These are phyloP conservation scores for Crocallis elinguaria DNA, from an alignment of 2,888 invertebrate species.

Conservation along the genomic window DNA sequence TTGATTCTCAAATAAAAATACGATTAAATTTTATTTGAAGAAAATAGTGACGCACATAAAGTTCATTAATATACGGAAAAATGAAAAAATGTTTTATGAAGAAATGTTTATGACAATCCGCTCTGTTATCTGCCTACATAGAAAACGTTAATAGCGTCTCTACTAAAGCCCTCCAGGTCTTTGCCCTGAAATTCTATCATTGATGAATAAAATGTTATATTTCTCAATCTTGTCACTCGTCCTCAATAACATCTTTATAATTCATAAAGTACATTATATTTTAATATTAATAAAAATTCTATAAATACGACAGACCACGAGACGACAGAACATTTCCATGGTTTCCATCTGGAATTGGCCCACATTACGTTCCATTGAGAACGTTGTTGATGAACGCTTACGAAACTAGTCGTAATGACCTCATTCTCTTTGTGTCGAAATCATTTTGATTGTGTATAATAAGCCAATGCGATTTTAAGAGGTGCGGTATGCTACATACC, in stretches of 20 bases:
- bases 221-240: constrained; percentile 6
- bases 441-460: constrained; percentile 7
- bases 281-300: constrained; percentile 10
- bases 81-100: constrained; percentile 57
- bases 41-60: constrained; percentile 51
- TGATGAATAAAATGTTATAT: constrained; percentile 10
- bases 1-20: constrained; percentile 36
- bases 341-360: constrained; percentile 30
- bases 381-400: constrained; percentile 25
- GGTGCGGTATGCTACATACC: constrained; percentile 9
- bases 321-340: constrained; percentile 36
- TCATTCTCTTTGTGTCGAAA: constrained; percentile 16
- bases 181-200: constrained; percentile 20
- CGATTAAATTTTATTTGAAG: constrained; percentile 57
- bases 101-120: constrained; percentile 57
- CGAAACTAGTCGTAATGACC: constrained; percentile 17
- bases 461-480: constrained; percentile 1
- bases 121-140: constrained; percentile 45
- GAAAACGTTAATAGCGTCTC: constrained; percentile 18
- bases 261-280: constrained; percentile 26
- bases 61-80: constrained; percentile 47
- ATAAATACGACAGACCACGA: constrained; percentile 31
- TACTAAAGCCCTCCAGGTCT: constrained; percentile 10
- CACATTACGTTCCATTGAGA: constrained; percentile 33
- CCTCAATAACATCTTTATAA: constrained; percentile 9